Base-by-base conservation (phyloP, 1,140 invertebrate genomes). In the Caenorhabditis briggsae region DNA sequence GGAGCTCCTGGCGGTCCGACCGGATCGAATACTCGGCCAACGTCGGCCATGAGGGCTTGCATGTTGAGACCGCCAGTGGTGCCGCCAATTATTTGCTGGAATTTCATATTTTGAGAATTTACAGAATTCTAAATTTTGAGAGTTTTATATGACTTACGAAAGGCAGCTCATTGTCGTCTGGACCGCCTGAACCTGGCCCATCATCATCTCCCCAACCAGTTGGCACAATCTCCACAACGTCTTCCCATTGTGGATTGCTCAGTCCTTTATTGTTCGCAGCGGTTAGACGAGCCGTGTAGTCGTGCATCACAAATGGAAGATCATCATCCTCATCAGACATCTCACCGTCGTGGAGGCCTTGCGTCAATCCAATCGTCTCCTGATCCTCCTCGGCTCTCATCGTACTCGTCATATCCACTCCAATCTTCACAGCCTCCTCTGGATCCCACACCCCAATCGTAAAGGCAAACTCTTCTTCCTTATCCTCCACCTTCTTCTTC, bases 361-460 rank as follows among this genome's bases (percentile, higher is more conserved):
- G 58, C 14, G 41, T 18, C 5, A 58, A 18, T 70, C 83, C 50
- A 58, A 58, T 25, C 33, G 64, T 65, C 7, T 64, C 61, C n/a
- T 8, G 9, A 56, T 78, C 85, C n/a, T 70, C 70, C 2, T 86
- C 85, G 5, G 46, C 25, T 46, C 46, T 53, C 12, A 78, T 46
- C 48, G 43, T 46, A 43, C n/a, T 16, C 50, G 50, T 33, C 1
- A 41, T 59, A 16, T 87, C 64, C 23, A 46, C 56, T 1, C 53
- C 86, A 20, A 74, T 55, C 18, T 20, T 14, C 3, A 46, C 74
- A 9, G 70, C 88, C 7, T 85, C 33, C 18, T 84, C 58, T 43
- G 91, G 91, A 88, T 92, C 90, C 91, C 91, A 92, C 18, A 92
- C 90, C 14, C 91, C 92, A 83, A 92, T 92, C 16, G 84, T 65